phyloP scores from a whole-genome alignment of 2,888 invertebrate genomes.

The Drosophila fungiperda region DNA sequence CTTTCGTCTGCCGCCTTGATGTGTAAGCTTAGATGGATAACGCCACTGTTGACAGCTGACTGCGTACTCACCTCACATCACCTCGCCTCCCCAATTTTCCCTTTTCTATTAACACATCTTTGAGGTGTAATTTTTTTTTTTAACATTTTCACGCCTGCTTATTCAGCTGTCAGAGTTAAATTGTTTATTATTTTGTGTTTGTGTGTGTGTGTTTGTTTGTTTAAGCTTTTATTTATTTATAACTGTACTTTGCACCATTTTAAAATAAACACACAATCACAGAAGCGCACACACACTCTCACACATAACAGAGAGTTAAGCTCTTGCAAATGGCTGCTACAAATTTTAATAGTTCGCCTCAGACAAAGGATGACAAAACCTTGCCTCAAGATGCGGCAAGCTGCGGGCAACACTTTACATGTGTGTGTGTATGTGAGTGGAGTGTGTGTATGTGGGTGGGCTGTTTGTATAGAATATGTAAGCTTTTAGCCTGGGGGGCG shows the following conservation, averaged over 20 bases:
- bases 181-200: conserved; percentile 69
- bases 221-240: conserved; percentile 67
- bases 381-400: conserved; percentile 43
- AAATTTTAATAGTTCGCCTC: conserved; percentile 59
- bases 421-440: conserved; percentile 3
- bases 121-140: neutral
- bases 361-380: conserved; percentile 49
- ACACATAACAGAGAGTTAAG: conserved; percentile 25
- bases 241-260: conserved; percentile 53
- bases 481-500: conserved; percentile 27
- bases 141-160: conserved; percentile 66
- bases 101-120: conserved; percentile 4
- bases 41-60: conserved; percentile 70
- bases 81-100: neutral
- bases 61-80: conserved; percentile 36
- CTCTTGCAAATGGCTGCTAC: conserved; percentile 47
- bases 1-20: conserved; percentile 1
- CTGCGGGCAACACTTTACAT: conserved; percentile 25
- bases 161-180: conserved; percentile 63
- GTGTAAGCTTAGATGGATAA: conserved; percentile 65
- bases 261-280: conserved; percentile 27
- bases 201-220: conserved; percentile 21
- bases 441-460: neutral
- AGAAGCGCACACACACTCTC: conserved; percentile 7
- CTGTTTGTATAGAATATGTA: conserved; percentile 19